Conservation (phyloP, 2,888 invertebrate species). For the Alentia gelatinosa region DNA sequence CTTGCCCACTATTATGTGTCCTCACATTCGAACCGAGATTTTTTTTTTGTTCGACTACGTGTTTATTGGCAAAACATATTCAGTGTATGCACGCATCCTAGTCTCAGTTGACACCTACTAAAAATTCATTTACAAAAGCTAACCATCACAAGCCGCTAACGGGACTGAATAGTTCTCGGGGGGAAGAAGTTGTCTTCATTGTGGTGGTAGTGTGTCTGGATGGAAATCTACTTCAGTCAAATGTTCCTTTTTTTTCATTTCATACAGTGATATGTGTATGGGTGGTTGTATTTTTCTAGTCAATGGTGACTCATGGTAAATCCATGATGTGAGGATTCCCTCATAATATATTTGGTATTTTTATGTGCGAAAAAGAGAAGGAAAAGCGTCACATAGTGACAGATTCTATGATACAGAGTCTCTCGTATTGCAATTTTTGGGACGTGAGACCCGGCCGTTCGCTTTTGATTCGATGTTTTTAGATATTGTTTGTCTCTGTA, state of each 20-base stretch:
- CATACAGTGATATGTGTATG: neutral
- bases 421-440: neutral
- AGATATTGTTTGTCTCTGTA: neutral
- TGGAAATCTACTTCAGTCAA: neutral
- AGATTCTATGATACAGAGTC: neutral
- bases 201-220: no score
- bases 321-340: neutral
- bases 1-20: no score
- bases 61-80: no score
- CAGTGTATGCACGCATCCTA: no score
- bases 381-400: neutral
- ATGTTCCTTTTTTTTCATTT: neutral
- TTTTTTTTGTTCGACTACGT: no score
- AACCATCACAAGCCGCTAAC: no score
- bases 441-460: neutral
- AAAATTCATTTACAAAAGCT: no score
- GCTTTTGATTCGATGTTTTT: neutral
- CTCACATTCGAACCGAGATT: no score
- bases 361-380: neutral
- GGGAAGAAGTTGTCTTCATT: no score
- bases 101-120: no score
- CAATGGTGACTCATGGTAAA: neutral
- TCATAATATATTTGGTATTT: neutral
- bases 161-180: no score
- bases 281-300: neutral